Base-by-base conservation (phyloP, 1,140 invertebrate species). In the Drosophila pectinifera region DNA sequence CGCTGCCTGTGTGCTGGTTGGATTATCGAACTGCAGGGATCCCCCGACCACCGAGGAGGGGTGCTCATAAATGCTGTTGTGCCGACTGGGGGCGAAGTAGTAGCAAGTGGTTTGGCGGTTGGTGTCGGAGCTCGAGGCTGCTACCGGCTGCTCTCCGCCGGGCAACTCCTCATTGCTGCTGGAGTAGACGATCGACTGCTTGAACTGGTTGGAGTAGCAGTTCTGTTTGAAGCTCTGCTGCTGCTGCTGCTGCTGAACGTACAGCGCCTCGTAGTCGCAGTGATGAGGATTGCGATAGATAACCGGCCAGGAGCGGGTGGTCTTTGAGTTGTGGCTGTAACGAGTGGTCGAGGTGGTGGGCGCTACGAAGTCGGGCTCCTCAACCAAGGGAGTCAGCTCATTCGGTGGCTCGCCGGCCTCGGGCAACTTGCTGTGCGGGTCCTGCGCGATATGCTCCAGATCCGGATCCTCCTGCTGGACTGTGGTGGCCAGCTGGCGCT, bases 41-140 rank as follows among this genome's bases (percentile, higher is more conserved):
- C 90, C 91, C 22, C 88, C 90, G 18, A 90, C 90, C 48, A 91
- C 90, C 16, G 90, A 83, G 18, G 90, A 91, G 48, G 90, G 86
- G 72, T 91, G 90, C 75, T 91, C 90, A 91, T 91, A 91, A 91
- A 91, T 91, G 90, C 90, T 91, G 51, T 91, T 91, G 63, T 86
- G 90, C 46, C 86, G 76, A 36, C 88, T 91, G 39, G 90, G 90
- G 16, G 90, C 78, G 65, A 91, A 91, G 38, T 91, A 91, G 45
- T 91, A 91, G 63, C 90, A 91, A 14, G 90, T 91, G 36, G 90
- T 91, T 51, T 91, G 82, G 18, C 64, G 64, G 61, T 65, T 68
- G 56, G 58, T 36, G 64, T 58, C 39, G 63, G 80, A 34, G 74
- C 53, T 80, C 61, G 59, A 56, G 59, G 73, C 42, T 55, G 63